Evolutionary conservation across 2,797 vertebrate species (phyloP), one percentile per base, ranked within the genome.

Genomic region (Rhabdophis nuchalis): DNA sequence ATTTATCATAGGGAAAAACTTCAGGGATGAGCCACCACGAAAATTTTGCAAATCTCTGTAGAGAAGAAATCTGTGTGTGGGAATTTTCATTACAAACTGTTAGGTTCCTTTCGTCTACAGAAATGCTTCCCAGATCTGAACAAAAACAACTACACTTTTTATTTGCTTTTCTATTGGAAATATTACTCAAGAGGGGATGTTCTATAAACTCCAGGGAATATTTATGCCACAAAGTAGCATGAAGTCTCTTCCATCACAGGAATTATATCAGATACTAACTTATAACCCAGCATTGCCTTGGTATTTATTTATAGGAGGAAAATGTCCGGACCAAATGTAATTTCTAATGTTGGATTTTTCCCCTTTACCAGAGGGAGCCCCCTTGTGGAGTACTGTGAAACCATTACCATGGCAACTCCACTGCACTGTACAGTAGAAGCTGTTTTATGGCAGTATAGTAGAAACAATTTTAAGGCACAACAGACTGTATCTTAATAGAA

Each of bases 31-130:
- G 92, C 72, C 13, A 72, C 1, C 32, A 52, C 5, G 8, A 46
- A 95, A 88, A 27, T 25, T 23, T 25, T 60, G 3, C 85, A n/a
- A 92, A 93, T 58, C 1, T 1, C 16, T 14, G 32, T 36, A 87
- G 58, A 86, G 8, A 94, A 20, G 3, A 18, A 25, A 6, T 91
- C 1, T 18, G 1, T 94, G 87, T 10, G 57, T 27, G 57, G 41
- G 57, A 61, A 61, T 72, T 72, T 52, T 0, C 1, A 88, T 85
- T 60, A 92, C 25, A 91, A 56, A 1, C 88, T 23, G 5, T 7
- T 94, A 14, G 68, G 91, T 14, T 20, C 8, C 12, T 93, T 95
- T 93, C 92, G 58, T 92, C 1, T 36, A 27, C n/a, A 50, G n/a
- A 54, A 29, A 0, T 1, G 46, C 61, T 92, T 93, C 11, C 36